Evolutionary conservation across 2,797 vertebrate species (phyloP).

Genomic region (Sebastes itinus): DNA sequence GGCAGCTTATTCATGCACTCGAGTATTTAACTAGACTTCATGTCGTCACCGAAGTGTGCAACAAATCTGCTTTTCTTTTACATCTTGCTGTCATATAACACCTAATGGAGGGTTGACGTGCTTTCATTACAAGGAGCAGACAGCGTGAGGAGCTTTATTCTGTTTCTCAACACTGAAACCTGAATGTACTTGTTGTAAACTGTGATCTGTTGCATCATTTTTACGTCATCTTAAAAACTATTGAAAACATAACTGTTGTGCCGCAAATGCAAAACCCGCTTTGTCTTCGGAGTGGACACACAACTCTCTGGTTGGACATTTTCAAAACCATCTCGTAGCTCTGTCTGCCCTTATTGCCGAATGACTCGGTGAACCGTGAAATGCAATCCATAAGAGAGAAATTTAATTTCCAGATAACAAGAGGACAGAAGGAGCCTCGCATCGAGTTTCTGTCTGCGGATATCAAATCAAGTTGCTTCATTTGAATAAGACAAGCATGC

Average conservation of each 20-base stretch:
- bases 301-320: conserved; percentile 32
- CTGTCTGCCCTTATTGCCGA: conserved; percentile 52
- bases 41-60: conserved; percentile 7
- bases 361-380: conserved; percentile 74
- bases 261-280: conserved; percentile 18
- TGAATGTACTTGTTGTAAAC: background rate
- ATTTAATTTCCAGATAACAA: conserved; percentile 80
- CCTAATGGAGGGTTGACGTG: background rate
- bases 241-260: background rate
- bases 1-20: background rate
- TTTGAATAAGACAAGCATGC: conserved; percentile 63
- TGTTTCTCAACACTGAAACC: background rate
- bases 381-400: conserved; percentile 70
- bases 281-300: conserved; percentile 30
- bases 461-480: conserved; percentile 75
- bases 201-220: background rate
- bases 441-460: conserved; percentile 67
- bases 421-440: conserved; percentile 69
- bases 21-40: background rate
- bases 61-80: conserved; percentile 11
- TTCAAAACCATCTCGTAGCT: conserved; percentile 52
- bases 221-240: background rate
- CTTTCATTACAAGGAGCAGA: conserved; percentile 8
- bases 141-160: background rate
- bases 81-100: conserved; percentile 2